A percentile compares a stretch with the other conserved stretches of the same genome.
Evolutionary conservation across 2,888 invertebrate genomes (phyloP).

Genomic region (Orchesella flavescens): DNA sequence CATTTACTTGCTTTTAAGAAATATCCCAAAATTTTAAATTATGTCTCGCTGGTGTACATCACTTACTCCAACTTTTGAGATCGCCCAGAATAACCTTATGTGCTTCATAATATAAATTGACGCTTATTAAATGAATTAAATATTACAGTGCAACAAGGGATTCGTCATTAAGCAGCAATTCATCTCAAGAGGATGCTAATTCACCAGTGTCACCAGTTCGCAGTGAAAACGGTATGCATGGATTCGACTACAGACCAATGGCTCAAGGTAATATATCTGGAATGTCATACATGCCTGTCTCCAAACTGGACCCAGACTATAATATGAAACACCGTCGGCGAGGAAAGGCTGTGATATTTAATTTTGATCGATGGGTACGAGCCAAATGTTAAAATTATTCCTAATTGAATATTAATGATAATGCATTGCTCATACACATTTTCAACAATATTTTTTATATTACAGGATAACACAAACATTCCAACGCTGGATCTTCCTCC

Average conservation of each 20-base stretch:
- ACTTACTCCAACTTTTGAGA: no score
- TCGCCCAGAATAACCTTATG: no score
- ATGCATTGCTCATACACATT: no score
- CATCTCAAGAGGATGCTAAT: background rate
- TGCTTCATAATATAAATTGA: no score
- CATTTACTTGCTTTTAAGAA: background rate
- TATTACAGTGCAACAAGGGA: constrained; percentile 12
- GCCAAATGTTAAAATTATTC: background rate
- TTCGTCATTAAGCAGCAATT: background rate
- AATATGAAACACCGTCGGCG: constrained; percentile 67
- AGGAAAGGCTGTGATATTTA: constrained; percentile 71
- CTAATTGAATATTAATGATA: no score
- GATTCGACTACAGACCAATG: constrained; percentile 25
- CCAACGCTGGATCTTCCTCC: constrained; percentile 55
- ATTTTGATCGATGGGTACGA: constrained; percentile 69
- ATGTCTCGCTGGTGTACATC: no score
- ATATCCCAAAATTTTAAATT: no score
- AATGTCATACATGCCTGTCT: constrained; percentile 63
- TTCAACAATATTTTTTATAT: constrained; percentile 2
- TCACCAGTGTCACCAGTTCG: constrained; percentile 1
- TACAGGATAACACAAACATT: constrained; percentile 54
- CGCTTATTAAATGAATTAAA: no score
- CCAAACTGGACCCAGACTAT: constrained; percentile 60
- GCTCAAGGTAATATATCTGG: constrained; percentile 18
- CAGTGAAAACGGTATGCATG: background rate